phyloP scores from a whole-genome alignment of 2,888 invertebrate species.

The Rotaria macrura region DNA sequence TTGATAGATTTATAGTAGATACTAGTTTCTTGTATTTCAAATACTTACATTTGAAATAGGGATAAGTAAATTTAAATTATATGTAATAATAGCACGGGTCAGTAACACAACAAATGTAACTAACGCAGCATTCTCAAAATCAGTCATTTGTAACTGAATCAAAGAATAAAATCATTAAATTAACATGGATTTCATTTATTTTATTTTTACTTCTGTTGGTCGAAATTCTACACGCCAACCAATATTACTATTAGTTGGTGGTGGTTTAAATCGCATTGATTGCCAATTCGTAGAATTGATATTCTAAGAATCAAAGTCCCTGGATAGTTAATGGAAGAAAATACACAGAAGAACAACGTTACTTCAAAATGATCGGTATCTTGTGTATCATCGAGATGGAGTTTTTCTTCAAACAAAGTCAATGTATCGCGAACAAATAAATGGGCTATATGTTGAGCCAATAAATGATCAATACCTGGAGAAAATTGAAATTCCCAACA shows the following conservation, averaged over 20 bases:
- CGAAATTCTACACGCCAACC: slow-evolving; percentile 99
- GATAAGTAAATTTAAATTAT: slow-evolving; percentile 84
- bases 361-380: slow-evolving; percentile 98
- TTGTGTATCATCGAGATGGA: slow-evolving; percentile 78
- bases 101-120: slow-evolving; percentile 92
- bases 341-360: slow-evolving; percentile 34
- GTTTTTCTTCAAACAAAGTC: slow-evolving; percentile 82
- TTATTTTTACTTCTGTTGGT: slow-evolving; percentile 52
- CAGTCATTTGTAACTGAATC: slow-evolving; percentile 74
- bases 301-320: slow-evolving; percentile 57
- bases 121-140: slow-evolving; percentile 97
- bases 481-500: slow-evolving; percentile 24
- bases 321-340: background rate
- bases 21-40: background rate
- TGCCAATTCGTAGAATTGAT: slow-evolving; percentile 99
- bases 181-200: background rate
- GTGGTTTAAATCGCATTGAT: slow-evolving; percentile 67
- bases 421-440: slow-evolving; percentile 93
- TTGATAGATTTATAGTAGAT: background rate
- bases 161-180: slow-evolving; percentile 34
- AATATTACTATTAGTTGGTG: slow-evolving; percentile 72
- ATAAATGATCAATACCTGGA: slow-evolving; percentile 71
- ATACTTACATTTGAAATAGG: slow-evolving; percentile 82
- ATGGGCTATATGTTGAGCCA: slow-evolving; percentile 91
- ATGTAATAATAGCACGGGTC: slow-evolving; percentile 88